Percentiles rank a stretch among this genome's conserved stretches.
phyloP scores from a whole-genome alignment of 2,113 vertebrate genomes.

The Epinephelus cyanopodus region DNA sequence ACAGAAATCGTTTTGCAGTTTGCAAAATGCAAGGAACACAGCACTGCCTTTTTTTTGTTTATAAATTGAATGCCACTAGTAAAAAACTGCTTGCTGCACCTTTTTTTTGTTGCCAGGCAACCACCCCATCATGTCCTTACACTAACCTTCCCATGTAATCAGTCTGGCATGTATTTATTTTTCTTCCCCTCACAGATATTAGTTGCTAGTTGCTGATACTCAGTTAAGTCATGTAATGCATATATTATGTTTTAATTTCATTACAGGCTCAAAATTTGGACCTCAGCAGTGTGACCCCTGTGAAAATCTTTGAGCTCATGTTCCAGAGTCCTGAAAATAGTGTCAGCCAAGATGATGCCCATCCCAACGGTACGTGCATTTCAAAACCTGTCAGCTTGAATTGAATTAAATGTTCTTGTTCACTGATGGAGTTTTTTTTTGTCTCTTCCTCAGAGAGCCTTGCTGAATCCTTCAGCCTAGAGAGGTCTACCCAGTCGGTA shows the following conservation, averaged over 20 bases:
- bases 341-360: constrained; percentile 89
- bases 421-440: not conserved
- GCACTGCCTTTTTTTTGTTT: too few relatives aligned
- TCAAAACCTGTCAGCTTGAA: not conserved
- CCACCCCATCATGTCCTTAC: too few relatives aligned
- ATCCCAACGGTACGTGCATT: constrained; percentile 85
- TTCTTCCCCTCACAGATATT: too few relatives aligned
- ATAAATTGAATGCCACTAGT: too few relatives aligned
- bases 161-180: too few relatives aligned
- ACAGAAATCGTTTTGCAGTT: too few relatives aligned
- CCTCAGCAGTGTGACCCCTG: constrained; percentile 92
- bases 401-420: not conserved
- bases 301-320: constrained; percentile 96
- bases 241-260: not conserved
- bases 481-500: constrained; percentile 79
- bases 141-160: too few relatives aligned
- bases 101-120: too few relatives aligned
- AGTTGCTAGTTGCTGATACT: not conserved
- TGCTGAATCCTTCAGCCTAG: constrained; percentile 87
- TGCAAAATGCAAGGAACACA: too few relatives aligned
- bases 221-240: not conserved
- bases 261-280: constrained; percentile 91
- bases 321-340: constrained; percentile 95
- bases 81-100: too few relatives aligned
- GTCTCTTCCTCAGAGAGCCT: constrained; percentile 83